Percentiles rank a stretch among this genome's conserved stretches.
Evolutionary conservation across 2,113 vertebrate species (phyloP).

Genomic region (Cettia cetti): DNA sequence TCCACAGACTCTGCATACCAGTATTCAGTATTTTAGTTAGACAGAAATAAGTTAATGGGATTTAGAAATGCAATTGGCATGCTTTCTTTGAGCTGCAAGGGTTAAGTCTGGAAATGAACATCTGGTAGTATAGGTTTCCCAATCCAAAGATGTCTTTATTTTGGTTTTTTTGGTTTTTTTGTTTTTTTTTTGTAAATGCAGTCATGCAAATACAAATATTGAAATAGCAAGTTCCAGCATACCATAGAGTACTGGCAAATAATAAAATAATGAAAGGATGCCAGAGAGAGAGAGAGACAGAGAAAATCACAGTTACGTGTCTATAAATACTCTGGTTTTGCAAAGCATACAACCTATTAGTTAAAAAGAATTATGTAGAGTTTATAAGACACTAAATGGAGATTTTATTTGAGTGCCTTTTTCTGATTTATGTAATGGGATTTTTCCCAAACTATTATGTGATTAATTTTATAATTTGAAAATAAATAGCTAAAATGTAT

Average conservation of each 20-base stretch:
- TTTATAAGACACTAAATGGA: not conserved
- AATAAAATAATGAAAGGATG: not conserved
- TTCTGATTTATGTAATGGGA: not conserved
- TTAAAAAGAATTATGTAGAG: not conserved
- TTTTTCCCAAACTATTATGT: not conserved
- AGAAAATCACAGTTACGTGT: not conserved
- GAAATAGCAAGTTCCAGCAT: not conserved
- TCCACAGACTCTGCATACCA: not conserved
- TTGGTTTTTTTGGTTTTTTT: not conserved
- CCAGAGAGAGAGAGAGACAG: not conserved
- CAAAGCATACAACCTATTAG: not conserved
- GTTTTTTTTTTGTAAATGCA: slow-evolving; percentile 8
- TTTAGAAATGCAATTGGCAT: not conserved
- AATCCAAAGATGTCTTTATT: not conserved
- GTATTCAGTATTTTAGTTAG: not conserved
- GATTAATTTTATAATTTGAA: not conserved
- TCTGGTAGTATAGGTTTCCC: not conserved
- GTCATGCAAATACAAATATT: not conserved
- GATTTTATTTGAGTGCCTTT: not conserved
- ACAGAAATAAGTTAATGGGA: not conserved
- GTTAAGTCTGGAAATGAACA: not conserved
- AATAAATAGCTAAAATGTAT: not conserved
- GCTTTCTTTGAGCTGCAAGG: not conserved
- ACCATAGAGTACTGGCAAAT: not conserved
- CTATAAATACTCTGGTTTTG: not conserved